phyloP scores from a whole-genome alignment of 2,888 invertebrate species.

The Mechanitis messenoides region DNA sequence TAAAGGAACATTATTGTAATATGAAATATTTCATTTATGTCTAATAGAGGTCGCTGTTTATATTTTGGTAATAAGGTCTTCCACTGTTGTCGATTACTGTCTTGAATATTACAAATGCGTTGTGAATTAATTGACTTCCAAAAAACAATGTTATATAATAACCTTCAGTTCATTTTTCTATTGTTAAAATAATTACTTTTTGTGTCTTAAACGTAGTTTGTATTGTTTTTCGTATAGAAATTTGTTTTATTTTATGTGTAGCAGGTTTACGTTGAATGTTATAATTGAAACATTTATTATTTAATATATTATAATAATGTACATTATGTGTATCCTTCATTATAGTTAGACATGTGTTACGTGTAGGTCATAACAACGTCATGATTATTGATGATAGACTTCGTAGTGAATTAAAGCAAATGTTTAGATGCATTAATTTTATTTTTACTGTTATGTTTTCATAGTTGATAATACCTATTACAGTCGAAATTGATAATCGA shows the following conservation, averaged over 20 bases:
- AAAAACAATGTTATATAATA: constrained; percentile 3
- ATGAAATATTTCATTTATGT: background rate
- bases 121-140: constrained; percentile 31
- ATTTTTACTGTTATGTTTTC: too few species aligned
- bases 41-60: background rate
- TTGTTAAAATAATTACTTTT: too few species aligned
- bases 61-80: constrained; percentile 27
- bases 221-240: too few species aligned
- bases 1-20: background rate
- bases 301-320: constrained; percentile 22
- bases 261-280: background rate
- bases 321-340: constrained; percentile 39
- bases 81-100: constrained; percentile 30
- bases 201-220: too few species aligned
- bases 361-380: constrained; percentile 44
- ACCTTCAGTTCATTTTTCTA: too few species aligned
- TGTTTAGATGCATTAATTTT: too few species aligned
- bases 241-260: too few species aligned
- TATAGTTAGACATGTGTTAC: constrained; percentile 37
- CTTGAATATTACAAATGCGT: constrained; percentile 27
- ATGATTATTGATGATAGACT: constrained; percentile 31
- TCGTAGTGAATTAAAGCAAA: too few species aligned
- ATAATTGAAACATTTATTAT: background rate
- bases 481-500: too few species aligned
- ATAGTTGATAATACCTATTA: too few species aligned